Percentiles rank a stretch among this genome's conserved stretches.
phyloP scores from a whole-genome alignment of 2,113 vertebrate species.

The Orientallactaga bullata region DNA sequence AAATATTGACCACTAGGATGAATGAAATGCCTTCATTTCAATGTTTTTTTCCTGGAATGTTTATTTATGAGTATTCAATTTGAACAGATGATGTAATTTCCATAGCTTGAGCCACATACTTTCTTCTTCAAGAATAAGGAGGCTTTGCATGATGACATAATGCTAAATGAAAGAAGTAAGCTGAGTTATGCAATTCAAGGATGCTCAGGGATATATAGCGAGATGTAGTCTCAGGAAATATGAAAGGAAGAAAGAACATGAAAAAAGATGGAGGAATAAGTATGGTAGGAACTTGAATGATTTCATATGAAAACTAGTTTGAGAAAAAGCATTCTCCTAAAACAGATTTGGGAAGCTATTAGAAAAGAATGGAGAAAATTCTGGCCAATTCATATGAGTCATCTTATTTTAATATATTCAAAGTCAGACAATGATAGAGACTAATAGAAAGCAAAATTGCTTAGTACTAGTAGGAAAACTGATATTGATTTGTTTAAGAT shows the following conservation, averaged over 20 bases:
- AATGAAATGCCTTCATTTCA: background rate
- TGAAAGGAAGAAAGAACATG: background rate
- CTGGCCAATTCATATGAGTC: background rate
- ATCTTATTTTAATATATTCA: conserved; percentile 16
- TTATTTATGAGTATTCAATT: background rate
- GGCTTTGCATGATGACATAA: background rate
- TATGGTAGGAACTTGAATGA: background rate
- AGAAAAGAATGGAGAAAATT: conserved; percentile 22
- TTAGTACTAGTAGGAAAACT: background rate
- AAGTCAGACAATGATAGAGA: background rate
- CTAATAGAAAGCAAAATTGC: conserved; percentile 25
- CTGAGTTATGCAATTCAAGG: background rate
- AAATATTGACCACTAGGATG: background rate
- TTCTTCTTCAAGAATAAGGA: background rate
- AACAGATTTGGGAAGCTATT: background rate
- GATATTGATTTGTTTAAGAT: background rate
- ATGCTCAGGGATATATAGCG: background rate
- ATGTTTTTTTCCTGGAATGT: background rate
- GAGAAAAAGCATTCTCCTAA: conserved; percentile 3
- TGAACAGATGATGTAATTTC: background rate
- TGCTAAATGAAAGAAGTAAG: background rate
- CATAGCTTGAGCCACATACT: background rate
- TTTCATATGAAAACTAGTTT: background rate
- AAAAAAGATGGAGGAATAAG: background rate
- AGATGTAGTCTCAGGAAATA: background rate